These are phyloP conservation scores for Andricus quercusramuli DNA, from an alignment of 2,888 invertebrate species.

Conservation along the genomic window DNA sequence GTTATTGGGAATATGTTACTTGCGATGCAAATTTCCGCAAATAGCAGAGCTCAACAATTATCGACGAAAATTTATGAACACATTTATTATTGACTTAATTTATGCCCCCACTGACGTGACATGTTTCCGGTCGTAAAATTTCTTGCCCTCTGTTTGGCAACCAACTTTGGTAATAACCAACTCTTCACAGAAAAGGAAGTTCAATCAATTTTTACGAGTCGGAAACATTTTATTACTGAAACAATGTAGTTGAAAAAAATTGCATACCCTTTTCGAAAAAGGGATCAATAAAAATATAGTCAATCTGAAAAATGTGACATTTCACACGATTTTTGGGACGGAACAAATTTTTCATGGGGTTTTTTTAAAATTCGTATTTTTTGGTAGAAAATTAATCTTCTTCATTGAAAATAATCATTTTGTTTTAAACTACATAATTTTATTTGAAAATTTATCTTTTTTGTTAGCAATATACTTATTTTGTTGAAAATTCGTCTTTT, in stretches of 20 bases:
- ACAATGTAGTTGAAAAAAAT: neutral
- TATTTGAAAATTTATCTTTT: too few relatives aligned
- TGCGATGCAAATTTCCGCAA: conserved; percentile 2
- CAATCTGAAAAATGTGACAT: too few relatives aligned
- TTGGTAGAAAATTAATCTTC: too few relatives aligned
- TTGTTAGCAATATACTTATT: too few relatives aligned
- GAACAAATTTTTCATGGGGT: too few relatives aligned
- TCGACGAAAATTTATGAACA: conserved; percentile 33
- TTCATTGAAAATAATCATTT: too few relatives aligned
- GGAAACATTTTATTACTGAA: neutral
- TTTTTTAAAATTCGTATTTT: too few relatives aligned
- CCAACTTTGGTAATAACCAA: neutral
- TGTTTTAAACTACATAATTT: too few relatives aligned
- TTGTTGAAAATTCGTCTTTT: too few relatives aligned
- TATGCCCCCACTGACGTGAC: conserved; percentile 20
- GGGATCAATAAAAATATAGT: too few relatives aligned
- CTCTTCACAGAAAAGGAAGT: conserved; percentile 22
- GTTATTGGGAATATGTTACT: conserved; percentile 3
- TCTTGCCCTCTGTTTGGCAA: neutral
- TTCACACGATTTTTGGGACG: too few relatives aligned
- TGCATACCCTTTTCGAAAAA: too few relatives aligned
- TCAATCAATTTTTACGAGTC: conserved; percentile 24
- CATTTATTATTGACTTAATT: conserved; percentile 31
- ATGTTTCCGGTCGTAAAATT: conserved; percentile 29
- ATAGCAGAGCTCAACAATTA: neutral